Percentiles rank a stretch among this genome's conserved stretches.
Evolutionary conservation across 2,888 invertebrate genomes (phyloP).

Genomic region (Meloe dianella): DNA sequence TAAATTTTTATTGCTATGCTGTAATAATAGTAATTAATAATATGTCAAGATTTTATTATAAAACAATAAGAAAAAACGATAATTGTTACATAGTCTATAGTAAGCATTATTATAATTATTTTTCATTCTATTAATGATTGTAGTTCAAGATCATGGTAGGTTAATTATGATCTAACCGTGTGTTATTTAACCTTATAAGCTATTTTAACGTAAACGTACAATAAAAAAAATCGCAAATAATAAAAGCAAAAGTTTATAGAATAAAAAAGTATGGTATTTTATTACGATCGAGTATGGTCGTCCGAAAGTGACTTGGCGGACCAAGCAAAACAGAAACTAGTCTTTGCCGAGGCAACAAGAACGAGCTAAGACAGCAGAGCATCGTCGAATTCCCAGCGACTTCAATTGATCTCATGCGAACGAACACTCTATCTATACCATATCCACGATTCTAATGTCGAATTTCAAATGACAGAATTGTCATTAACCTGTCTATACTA

Average conservation of each 20-base stretch:
- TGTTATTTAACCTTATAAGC: neutral
- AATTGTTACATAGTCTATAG: too few species aligned
- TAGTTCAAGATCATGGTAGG: constrained; percentile 2
- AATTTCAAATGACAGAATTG: too few species aligned
- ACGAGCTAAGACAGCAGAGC: too few species aligned
- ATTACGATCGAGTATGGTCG: neutral
- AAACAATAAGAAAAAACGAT: too few species aligned
- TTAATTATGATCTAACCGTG: neutral
- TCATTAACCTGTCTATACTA: too few species aligned
- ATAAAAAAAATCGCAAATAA: neutral
- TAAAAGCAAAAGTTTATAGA: neutral
- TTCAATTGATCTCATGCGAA: too few species aligned
- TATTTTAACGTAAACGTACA: neutral
- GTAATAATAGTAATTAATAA: neutral
- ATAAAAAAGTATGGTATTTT: neutral
- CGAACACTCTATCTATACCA: too few species aligned
- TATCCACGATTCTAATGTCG: too few species aligned
- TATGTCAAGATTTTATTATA: neutral
- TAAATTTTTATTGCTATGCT: neutral
- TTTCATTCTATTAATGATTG: neutral
- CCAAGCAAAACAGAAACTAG: too few species aligned
- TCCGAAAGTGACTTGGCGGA: neutral
- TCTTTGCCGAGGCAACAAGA: too few species aligned
- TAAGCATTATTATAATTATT: neutral
- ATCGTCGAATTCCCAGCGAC: too few species aligned